Base-by-base conservation (phyloP, 2,888 invertebrate genomes). In the Polyommatus icarus region DNA sequence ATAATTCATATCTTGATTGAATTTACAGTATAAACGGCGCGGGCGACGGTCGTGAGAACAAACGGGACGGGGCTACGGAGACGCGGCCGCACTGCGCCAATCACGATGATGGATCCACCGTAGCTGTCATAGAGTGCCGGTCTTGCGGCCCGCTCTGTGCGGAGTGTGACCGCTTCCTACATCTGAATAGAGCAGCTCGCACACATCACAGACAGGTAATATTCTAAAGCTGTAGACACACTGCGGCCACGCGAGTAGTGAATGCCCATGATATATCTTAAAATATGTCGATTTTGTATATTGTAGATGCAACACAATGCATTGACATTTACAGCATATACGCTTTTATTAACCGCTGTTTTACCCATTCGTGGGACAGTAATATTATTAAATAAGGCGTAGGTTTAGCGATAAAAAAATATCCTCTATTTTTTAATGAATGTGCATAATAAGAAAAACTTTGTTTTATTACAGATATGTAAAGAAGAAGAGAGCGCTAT, bases 401-500 rank as follows among this genome's bases (percentile, higher is more conserved):
- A 40, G 40, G 40, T 40, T 40, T 40, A 40, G 1, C 40, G 10
- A 40, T 10, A 10, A 7, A 36, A 0, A 36, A 40, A 40, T 40
- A 40, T 40, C 1, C 40, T 40, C 40, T 40, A 1, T 40, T 8
- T 40, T 40, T 40, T 40, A 10, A 1, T 1, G 10, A 40, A 40
- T 40, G 40, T 10, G 20, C 3, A 24, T 20, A 20, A 61, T 61
- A 20, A 10, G 8, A 20, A 24, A 24, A 61, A 61, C 3, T 24
- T 3, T 59, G 8, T 61, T 71, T 20, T 54, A 67, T 72, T 61
- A 71, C 77, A 97, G 96, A 97, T 98, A 29, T 99, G 99, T 91
- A 99, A 99, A 88, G 99, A 99, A 87, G 99, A 99, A 86, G 98
- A 99, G 86, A 98, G 98, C 88, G 98, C 99, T 0, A 98, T 99